Base-by-base conservation (phyloP, 1,140 invertebrate genomes). In the Leptoteleia sp. region DNA sequence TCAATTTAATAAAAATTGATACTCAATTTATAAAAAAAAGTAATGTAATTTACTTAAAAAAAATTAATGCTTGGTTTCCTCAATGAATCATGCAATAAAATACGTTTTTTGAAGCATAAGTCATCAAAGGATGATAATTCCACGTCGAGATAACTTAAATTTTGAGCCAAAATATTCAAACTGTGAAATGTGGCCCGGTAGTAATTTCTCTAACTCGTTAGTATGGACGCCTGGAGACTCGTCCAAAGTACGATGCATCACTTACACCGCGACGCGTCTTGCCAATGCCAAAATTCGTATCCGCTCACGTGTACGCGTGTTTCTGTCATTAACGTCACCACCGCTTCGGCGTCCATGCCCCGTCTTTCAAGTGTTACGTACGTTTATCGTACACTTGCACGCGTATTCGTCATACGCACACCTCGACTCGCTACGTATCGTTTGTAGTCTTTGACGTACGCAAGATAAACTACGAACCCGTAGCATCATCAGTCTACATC, bases 401-500 rank as follows among this genome's bases (percentile, higher is more conserved):
- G 43, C 50, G 50, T 61, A 76, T 81, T 71, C 68, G 62, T 75
- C 67, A 72, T 75, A 59, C 50, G 22, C 43, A 70, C 50, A 54
- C 62, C 50, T 64, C 37, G 54, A 71, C 62, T 62, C 31, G 62
- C 62, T 25, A 45, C 72, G 72, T 79, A 77, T 83, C 82, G 83
- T 85, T 84, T 78, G 82, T 79, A 81, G 19, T 72, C 64, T 87
- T 87, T 87, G 87, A 88, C 87, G 73, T 72, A 52, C 40, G 70
- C 43, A 85, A 88, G 85, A 89, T 89, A 83, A 87, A 89, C 80
- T 84, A 81, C 83, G 70, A 47, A 59, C 82, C 82, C 78, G 82
- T 83, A 84, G 76, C 79, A 78, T 85, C 86, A 85, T 88, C 81
- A 81, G 85, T 88, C 84, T 84, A 88, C 86, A 84, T 84, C 80